phyloP scores from a whole-genome alignment of 2,888 invertebrate species.

The Isoperla grammatica region DNA sequence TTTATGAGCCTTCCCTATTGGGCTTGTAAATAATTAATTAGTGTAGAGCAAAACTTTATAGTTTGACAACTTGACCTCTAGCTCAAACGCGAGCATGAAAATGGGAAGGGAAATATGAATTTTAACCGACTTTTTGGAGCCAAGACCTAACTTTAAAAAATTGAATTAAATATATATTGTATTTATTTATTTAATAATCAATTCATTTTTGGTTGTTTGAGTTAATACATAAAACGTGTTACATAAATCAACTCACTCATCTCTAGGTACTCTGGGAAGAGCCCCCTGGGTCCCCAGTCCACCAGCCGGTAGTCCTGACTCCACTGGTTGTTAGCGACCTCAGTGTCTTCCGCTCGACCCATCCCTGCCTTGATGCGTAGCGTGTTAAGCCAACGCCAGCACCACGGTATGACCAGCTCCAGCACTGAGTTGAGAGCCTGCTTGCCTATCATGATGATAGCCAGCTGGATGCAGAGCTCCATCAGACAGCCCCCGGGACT shows the following conservation, averaged over 20 bases:
- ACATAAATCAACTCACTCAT: conserved; percentile 73
- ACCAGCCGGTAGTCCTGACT: conserved; percentile 66
- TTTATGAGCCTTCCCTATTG: no score
- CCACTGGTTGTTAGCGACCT: conserved; percentile 60
- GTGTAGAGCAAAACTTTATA: no score
- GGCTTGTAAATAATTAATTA: no score
- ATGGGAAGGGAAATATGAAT: no score
- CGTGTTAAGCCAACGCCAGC: conserved; percentile 40
- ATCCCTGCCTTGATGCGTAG: conserved; percentile 47
- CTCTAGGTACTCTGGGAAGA: conserved; percentile 80
- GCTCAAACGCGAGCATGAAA: no score
- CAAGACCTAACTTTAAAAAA: no score
- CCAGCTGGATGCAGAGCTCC: conserved; percentile 78
- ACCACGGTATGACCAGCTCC: conserved; percentile 67
- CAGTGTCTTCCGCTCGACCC: conserved; percentile 44
- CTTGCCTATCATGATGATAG: conserved; percentile 82
- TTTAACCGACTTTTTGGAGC: no score
- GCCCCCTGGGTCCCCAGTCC: conserved; percentile 57
- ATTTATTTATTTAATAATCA: no score
- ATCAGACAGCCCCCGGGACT: conserved; percentile 80
- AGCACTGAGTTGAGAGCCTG: conserved; percentile 71
- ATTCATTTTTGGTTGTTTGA: no score
- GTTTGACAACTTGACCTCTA: no score
- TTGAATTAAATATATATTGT: no score
- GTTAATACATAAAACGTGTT: no score